A percentile compares a stretch with the other conserved stretches of the same genome.
Conservation (phyloP, 2,888 invertebrate genomes). For the Drosophila quasianomalipes region DNA sequence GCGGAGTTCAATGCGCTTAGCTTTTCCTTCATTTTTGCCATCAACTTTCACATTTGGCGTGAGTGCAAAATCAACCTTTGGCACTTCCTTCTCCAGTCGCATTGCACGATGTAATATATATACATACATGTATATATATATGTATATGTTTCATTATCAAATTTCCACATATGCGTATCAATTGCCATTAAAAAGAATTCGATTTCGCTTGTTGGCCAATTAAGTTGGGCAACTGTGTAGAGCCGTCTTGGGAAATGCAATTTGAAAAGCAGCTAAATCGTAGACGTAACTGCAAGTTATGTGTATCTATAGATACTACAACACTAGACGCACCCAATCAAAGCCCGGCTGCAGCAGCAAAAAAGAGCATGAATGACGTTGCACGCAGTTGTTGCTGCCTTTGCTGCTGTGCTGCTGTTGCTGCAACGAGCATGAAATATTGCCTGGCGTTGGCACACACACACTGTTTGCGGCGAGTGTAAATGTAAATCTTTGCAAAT, state of each 20-base stretch:
- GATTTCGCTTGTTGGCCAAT: constrained; percentile 33
- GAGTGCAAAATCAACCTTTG: constrained; percentile 61
- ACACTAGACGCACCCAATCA: constrained; percentile 35
- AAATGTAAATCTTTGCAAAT: constrained; percentile 61
- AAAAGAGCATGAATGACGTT: constrained; percentile 50
- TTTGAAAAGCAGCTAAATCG: constrained; percentile 16
- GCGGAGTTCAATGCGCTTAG: constrained; percentile 74
- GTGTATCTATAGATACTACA: constrained; percentile 11
- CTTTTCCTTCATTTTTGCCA: constrained; percentile 46
- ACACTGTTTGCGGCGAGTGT: constrained; percentile 38
- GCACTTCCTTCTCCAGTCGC: constrained; percentile 54
- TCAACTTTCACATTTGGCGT: constrained; percentile 70
- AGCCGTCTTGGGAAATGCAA: constrained; percentile 45
- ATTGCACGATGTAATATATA: not conserved
- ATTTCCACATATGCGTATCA: constrained; percentile 30
- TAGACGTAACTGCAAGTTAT: constrained; percentile 28
- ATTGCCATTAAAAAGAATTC: constrained; percentile 15
- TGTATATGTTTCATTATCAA: constrained; percentile 25
- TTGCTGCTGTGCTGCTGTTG: constrained; percentile 21
- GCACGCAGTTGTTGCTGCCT: constrained; percentile 14
- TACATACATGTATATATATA: not conserved
- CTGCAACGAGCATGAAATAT: constrained; percentile 64
- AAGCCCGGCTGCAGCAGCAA: constrained; percentile 26
- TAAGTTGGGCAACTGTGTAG: constrained; percentile 39
- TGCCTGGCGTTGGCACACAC: constrained; percentile 43